Percentiles rank a stretch among this genome's conserved stretches.
These are phyloP conservation scores for Butastur rufipennis DNA, from an alignment of 2,113 vertebrate species.

Conservation along the genomic window DNA sequence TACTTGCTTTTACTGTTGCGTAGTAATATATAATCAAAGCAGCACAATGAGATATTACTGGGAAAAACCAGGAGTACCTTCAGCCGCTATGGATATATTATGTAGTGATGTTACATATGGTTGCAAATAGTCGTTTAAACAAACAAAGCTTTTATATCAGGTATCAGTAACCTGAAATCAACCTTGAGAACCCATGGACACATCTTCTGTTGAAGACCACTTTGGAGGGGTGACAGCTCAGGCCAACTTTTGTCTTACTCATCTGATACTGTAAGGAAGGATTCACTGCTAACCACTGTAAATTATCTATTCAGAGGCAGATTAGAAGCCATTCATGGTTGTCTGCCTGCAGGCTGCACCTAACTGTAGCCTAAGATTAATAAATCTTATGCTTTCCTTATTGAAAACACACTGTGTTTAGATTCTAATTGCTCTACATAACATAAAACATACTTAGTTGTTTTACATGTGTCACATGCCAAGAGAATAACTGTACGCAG, in stretches of 20 bases:
- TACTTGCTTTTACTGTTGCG: neutral
- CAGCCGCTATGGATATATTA: neutral
- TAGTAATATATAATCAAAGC: fast-evolving
- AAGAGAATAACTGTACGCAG: neutral
- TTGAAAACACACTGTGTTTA: neutral
- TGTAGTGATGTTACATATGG: fast-evolving
- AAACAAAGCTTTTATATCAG: neutral
- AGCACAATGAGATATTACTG: fast-evolving
- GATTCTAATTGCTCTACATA: neutral
- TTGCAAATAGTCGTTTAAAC: neutral
- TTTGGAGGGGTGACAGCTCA: neutral
- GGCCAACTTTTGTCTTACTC: neutral
- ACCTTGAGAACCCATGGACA: neutral
- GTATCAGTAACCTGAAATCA: neutral
- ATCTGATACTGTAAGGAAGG: neutral
- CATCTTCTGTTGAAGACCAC: neutral
- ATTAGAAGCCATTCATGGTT: neutral
- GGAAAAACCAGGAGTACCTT: neutral
- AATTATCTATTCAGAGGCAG: neutral
- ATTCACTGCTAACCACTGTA: neutral
- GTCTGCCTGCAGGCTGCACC: neutral
- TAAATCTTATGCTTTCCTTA: neutral
- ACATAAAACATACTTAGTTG: neutral
- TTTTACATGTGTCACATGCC: neutral
- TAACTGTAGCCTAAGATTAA: neutral